Base-by-base conservation (phyloP, 1,140 invertebrate species). In the Odontomachus brunneus region DNA sequence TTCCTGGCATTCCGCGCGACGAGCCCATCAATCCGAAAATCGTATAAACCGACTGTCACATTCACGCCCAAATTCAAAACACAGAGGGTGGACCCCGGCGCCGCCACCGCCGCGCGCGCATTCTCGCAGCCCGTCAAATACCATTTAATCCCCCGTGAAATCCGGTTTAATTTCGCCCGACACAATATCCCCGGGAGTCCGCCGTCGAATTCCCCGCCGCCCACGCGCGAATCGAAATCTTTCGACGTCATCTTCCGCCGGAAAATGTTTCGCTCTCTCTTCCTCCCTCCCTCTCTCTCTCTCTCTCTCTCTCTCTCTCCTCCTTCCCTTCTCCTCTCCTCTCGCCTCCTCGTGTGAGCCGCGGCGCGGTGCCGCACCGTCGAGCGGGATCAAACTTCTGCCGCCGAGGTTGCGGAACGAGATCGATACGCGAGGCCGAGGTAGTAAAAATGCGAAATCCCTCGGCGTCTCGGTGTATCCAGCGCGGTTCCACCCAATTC, bases 11-110 rank as follows among this genome's bases (percentile, higher is more conserved):
- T 90, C 88, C 86, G 75, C 86, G 83, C 83, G 82, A 84, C 83
- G 76, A 90, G 84, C 85, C 88, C 91, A 92, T 92, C 91, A 92
- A 92, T 92, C 89, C 88, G 86, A 90, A 88, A 92, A 92, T 93
- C 90, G 91, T 92, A 92, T 93, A 93, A 92, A 92, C 91, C 90
- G 88, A 92, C 90, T 92, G 90, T 92, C 91, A 91, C 88, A 85
- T 90, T 93, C 91, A 90, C 91, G 90, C 91, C 88, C 83, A 89
- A 90, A 90, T 87, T 89, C 90, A 84, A 91, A 92, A 90, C 85
- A 83, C 86, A 59, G 67, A 73, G 85, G 55, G 57, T 57, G 55
- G 75, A 24, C 3, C 11, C 14, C 29, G 29, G 49, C n/a, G 15
- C 57, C 17, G 33, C 12, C n/a, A 5, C 2, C n/a, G 14, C 19